A percentile compares a stretch with the other conserved stretches of the same genome.
Evolutionary conservation across 2,888 invertebrate species (phyloP).

Genomic region (Ditula angustiorana): DNA sequence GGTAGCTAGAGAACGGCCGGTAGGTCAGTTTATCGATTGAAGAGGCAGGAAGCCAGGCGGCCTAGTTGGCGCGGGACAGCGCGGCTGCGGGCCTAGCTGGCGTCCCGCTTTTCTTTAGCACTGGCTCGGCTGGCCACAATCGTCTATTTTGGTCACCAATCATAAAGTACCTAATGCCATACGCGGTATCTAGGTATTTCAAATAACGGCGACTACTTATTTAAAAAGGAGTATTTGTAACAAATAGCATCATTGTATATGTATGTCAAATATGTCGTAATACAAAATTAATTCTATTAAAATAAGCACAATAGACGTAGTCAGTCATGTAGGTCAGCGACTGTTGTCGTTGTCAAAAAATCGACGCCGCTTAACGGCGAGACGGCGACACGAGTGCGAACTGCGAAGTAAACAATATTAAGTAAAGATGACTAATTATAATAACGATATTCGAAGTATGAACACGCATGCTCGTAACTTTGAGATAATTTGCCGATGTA

Average conservation of each 20-base stretch:
- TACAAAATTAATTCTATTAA: neutral
- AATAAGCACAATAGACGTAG: conserved; percentile 55
- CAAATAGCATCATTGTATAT: neutral
- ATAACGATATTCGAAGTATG: neutral
- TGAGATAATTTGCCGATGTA: neutral
- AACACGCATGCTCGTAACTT: too few relatives aligned
- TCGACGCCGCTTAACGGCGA: conserved; percentile 60
- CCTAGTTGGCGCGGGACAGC: conserved; percentile 72
- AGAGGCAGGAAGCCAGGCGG: conserved; percentile 69
- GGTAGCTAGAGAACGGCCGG: conserved; percentile 44
- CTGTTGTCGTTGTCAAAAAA: conserved; percentile 58
- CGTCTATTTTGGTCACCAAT: conserved; percentile 24
- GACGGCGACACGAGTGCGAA: conserved; percentile 46
- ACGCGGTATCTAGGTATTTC: neutral
- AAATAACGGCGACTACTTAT: neutral
- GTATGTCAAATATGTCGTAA: neutral
- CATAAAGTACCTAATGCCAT: neutral
- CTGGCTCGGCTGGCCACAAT: conserved; percentile 20
- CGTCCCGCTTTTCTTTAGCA: conserved; percentile 34
- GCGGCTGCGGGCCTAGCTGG: conserved; percentile 49
- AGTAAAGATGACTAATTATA: neutral
- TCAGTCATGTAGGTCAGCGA: conserved; percentile 63
- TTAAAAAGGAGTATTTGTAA: too few relatives aligned
- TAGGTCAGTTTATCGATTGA: conserved; percentile 63
- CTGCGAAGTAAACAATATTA: neutral